Conservation (phyloP, 2,888 invertebrate genomes). For the Limnephilus auricula region DNA sequence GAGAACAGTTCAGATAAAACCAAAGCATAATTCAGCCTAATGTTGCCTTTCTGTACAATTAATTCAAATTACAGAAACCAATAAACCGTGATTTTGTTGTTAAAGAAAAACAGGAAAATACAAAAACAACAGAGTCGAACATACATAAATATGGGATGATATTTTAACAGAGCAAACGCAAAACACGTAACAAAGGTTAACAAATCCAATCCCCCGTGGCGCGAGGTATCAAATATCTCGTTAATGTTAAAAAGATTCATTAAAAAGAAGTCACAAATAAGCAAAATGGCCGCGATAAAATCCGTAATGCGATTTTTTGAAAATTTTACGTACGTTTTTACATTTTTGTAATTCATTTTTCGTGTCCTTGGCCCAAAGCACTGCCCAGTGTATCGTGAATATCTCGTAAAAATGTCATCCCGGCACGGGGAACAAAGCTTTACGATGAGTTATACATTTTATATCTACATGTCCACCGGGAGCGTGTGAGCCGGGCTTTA, state of each 20-base stretch:
- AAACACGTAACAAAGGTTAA: not conserved
- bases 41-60: not conserved
- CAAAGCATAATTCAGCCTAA: not conserved
- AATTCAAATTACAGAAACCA: not conserved
- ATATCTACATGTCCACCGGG: not conserved
- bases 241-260: not conserved
- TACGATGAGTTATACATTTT: slow-evolving; percentile 22
- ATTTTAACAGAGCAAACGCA: not conserved
- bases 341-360: not conserved
- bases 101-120: not conserved
- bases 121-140: not conserved
- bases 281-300: slow-evolving; percentile 25
- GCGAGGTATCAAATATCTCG: not conserved
- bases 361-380: not conserved
- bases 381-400: not conserved
- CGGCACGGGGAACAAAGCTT: slow-evolving; percentile 4
- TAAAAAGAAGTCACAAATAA: slow-evolving; percentile 14
- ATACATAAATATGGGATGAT: not conserved
- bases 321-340: not conserved
- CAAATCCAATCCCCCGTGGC: slow-evolving; percentile 12
- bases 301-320: not conserved
- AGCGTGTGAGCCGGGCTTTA: slow-evolving; percentile 12
- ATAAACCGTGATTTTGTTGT: not conserved
- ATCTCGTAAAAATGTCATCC: slow-evolving; percentile 34
- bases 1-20: not conserved